A percentile compares a stretch with the other conserved stretches of the same genome.
These are phyloP conservation scores for Panzeria rudis DNA, from an alignment of 2,888 invertebrate species.

Conservation along the genomic window DNA sequence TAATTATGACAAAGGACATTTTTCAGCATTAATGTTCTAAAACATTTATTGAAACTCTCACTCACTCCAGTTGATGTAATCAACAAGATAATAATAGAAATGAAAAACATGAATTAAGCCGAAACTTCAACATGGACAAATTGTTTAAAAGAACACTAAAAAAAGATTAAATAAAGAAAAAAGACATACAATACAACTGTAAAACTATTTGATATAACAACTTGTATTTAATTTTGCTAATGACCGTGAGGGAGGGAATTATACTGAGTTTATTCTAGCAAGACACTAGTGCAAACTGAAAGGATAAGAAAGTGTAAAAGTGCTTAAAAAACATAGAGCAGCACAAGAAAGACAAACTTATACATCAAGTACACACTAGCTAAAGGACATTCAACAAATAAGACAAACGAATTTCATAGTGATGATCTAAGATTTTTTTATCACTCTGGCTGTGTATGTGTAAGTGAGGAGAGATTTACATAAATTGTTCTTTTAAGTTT, in stretches of 20 bases:
- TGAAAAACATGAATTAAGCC: constrained; percentile 7
- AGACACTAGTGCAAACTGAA: not conserved
- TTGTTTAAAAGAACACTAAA: constrained; percentile 14
- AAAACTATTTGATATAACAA: constrained; percentile 70
- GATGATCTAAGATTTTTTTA: not conserved
- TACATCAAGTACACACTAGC: constrained; percentile 15
- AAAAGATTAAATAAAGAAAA: constrained; percentile 13
- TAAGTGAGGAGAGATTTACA: constrained; percentile 33
- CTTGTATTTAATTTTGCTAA: constrained; percentile 74
- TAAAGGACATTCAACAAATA: constrained; percentile 47
- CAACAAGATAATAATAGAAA: constrained; percentile 8
- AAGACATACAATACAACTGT: constrained; percentile 36
- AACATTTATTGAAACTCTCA: not conserved
- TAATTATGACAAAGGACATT: constrained; percentile 55
- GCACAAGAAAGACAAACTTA: constrained; percentile 10
- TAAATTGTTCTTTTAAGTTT: not conserved
- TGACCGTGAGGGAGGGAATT: constrained; percentile 63
- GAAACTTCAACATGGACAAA: constrained; percentile 46
- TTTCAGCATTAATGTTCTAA: constrained; percentile 11
- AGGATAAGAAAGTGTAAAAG: not conserved
- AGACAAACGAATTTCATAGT: constrained; percentile 42
- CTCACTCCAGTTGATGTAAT: not conserved
- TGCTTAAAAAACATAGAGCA: not conserved
- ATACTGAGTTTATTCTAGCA: not conserved
- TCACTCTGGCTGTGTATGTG: not conserved